Percentiles rank a stretch among this genome's conserved stretches.
These are phyloP conservation scores for Hemiscyllium ocellatum DNA, from an alignment of 2,113 vertebrate species.

Conservation along the genomic window DNA sequence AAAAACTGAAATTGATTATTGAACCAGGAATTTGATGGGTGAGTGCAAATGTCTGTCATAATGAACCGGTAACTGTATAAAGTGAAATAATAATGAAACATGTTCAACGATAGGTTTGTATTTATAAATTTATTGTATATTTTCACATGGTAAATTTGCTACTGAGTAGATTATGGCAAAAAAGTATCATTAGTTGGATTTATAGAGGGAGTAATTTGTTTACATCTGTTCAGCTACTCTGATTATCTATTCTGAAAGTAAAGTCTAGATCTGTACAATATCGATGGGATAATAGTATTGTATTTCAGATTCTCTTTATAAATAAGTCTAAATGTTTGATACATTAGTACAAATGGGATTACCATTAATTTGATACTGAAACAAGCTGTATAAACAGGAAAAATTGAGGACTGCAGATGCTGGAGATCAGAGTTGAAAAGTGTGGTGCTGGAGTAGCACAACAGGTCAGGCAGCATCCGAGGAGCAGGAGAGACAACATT, in stretches of 20 bases:
- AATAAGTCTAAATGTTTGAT: conserved; percentile 41
- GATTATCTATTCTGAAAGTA: conserved; percentile 37
- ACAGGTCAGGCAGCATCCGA: too few species aligned
- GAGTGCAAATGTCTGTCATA: conserved; percentile 57
- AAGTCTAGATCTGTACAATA: conserved; percentile 39
- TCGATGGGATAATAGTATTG: conserved; percentile 38
- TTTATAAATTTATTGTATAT: conserved; percentile 43
- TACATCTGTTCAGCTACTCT: conserved; percentile 39
- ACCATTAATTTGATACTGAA: too few species aligned
- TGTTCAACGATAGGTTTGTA: conserved; percentile 41
- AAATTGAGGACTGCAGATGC: too few species aligned
- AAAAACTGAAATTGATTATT: conserved; percentile 9
- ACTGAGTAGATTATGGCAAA: conserved; percentile 34
- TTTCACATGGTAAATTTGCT: conserved; percentile 43
- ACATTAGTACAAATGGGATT: background rate
- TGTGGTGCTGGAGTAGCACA: too few species aligned
- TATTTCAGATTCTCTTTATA: conserved; percentile 39
- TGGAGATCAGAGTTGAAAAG: too few species aligned
- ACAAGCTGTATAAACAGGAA: too few species aligned
- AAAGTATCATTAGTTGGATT: conserved; percentile 37
- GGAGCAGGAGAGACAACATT: too few species aligned
- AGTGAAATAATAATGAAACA: conserved; percentile 51
- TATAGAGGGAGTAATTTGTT: conserved; percentile 39
- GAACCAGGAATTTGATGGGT: background rate
- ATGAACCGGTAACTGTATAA: conserved; percentile 62